A percentile compares a stretch with the other conserved stretches of the same genome.
phyloP scores from a whole-genome alignment of 2,113 vertebrate species.

The Tylochromis polylepis region DNA sequence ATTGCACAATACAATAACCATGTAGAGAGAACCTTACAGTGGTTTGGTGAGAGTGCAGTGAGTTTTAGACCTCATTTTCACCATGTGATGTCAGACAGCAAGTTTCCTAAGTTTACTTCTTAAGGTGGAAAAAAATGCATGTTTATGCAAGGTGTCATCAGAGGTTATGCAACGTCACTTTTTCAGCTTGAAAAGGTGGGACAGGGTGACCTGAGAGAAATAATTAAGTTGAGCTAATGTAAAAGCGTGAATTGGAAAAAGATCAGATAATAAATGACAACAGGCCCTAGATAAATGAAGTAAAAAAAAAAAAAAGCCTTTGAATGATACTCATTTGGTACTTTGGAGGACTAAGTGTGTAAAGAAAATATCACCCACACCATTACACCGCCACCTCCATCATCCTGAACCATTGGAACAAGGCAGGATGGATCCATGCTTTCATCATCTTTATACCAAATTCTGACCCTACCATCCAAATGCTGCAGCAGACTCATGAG shows the following conservation, averaged over 20 bases:
- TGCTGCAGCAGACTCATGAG: neutral
- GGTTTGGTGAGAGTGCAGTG: neutral
- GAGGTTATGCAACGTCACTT: neutral
- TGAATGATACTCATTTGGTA: no score
- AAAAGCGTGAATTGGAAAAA: neutral
- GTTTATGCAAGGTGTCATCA: neutral
- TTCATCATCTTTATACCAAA: neutral
- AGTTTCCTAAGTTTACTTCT: neutral
- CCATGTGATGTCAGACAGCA: neutral
- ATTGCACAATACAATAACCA: neutral
- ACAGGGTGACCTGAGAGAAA: neutral
- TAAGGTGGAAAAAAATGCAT: accelerated
- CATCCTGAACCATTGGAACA: neutral
- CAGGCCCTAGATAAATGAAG: neutral
- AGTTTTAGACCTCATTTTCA: neutral
- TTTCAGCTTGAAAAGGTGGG: neutral
- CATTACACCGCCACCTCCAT: neutral
- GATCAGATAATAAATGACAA: neutral
- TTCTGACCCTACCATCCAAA: neutral
- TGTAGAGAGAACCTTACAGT: neutral
- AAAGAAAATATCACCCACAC: neutral
- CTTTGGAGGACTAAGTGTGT: neutral
- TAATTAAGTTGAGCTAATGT: neutral
- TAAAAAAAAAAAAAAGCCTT: neutral
- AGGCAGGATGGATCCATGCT: neutral